A percentile compares a stretch with the other conserved stretches of the same genome.
phyloP scores from a whole-genome alignment of 2,797 vertebrate genomes.

The Todus mexicanus region DNA sequence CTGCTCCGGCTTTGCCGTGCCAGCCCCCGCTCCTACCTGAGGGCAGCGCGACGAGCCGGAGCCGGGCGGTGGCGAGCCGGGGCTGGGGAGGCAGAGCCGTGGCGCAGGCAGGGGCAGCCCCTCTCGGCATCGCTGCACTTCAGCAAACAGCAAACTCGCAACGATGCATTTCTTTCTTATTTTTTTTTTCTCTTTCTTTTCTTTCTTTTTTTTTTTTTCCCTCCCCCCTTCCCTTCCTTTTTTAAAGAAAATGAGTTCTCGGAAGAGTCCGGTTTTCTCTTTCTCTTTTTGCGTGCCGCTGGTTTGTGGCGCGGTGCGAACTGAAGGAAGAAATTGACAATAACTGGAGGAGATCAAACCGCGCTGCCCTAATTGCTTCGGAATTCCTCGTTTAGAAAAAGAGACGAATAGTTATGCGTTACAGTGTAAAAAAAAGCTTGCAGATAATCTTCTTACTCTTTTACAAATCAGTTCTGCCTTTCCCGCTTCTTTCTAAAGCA shows the following conservation, averaged over 20 bases:
- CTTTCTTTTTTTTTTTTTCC: too few relatives aligned
- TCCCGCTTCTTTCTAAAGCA: not conserved
- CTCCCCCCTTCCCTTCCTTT: not conserved
- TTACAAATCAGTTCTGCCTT: not conserved
- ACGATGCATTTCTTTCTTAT: too few relatives aligned
- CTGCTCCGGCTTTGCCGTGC: not conserved
- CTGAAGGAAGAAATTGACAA: constrained; percentile 46
- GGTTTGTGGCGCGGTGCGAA: not conserved
- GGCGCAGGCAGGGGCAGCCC: not conserved
- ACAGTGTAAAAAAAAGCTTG: not conserved
- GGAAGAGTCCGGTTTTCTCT: not conserved
- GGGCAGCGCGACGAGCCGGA: not conserved
- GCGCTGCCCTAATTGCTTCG: constrained; percentile 28
- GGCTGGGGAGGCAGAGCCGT: not conserved
- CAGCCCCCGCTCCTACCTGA: constrained; percentile 42
- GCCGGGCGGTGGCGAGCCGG: not conserved
- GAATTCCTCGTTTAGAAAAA: constrained; percentile 15
- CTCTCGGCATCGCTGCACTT: constrained; percentile 6
- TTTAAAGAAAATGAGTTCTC: not conserved
- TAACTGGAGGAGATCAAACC: constrained; percentile 37
- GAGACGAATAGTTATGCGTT: not conserved
- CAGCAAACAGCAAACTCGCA: not conserved
- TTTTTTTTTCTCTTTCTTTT: too few relatives aligned
- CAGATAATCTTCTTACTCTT: not conserved
- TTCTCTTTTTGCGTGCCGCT: not conserved